Conservation (phyloP, 1,140 invertebrate species). For the Trichoplusia ni region DNA sequence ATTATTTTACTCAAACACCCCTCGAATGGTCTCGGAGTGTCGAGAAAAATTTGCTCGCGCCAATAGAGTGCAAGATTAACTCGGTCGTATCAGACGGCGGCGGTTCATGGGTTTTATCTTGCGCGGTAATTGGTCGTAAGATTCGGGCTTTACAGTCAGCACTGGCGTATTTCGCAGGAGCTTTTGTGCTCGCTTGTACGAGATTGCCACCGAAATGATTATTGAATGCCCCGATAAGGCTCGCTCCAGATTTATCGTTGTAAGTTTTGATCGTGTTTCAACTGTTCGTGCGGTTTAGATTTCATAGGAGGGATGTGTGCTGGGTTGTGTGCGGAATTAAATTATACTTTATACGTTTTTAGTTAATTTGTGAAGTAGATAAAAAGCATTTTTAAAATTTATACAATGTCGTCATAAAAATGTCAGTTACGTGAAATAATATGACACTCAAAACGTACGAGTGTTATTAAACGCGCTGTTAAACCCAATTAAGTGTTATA, state of each 20-base stretch:
- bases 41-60: slow-evolving; percentile 33
- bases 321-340: neutral
- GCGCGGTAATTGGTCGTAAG: slow-evolving; percentile 63
- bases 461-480: slow-evolving; percentile 4
- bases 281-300: slow-evolving; percentile 4
- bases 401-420: too few relatives aligned
- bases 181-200: slow-evolving; percentile 51
- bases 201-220: slow-evolving; percentile 37
- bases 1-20: slow-evolving; percentile 2
- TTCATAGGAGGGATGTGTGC: neutral
- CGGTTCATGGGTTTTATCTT: slow-evolving; percentile 52
- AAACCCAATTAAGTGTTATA: slow-evolving; percentile 1
- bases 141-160: slow-evolving; percentile 48
- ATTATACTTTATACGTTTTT: too few relatives aligned
- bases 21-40: slow-evolving; percentile 4
- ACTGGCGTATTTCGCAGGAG: slow-evolving; percentile 39
- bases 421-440: too few relatives aligned
- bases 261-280: slow-evolving; percentile 15
- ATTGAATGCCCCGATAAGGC: slow-evolving; percentile 36
- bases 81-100: slow-evolving; percentile 33
- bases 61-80: slow-evolving; percentile 37
- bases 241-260: slow-evolving; percentile 20
- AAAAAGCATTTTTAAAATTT: too few relatives aligned
- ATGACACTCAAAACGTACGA: neutral
- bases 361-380: too few relatives aligned